phyloP scores from a whole-genome alignment of 2,113 vertebrate species.

The zebrafish (Danio rerio) region DNA sequence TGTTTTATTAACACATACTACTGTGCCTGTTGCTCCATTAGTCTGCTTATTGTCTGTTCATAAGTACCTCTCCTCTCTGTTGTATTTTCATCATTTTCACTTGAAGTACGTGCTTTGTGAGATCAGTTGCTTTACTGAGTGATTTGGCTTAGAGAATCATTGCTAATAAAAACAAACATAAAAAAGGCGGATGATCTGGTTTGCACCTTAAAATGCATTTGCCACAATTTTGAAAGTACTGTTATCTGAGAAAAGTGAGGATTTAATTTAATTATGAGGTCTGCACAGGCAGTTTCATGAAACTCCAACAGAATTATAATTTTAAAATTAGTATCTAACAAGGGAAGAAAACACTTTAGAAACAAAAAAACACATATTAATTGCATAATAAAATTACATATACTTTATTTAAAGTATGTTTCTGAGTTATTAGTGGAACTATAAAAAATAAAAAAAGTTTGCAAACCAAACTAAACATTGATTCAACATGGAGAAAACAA shows the following conservation, averaged over 20 bases:
- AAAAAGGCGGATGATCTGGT: not conserved
- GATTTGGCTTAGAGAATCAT: not conserved
- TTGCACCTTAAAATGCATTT: not conserved
- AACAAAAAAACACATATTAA: not conserved
- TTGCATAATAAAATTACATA: not conserved
- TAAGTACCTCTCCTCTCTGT: not conserved
- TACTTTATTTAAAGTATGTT: not conserved
- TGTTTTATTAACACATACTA: conserved; percentile 10
- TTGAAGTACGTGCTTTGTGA: not conserved
- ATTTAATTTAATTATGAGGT: not conserved
- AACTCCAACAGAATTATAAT: not conserved
- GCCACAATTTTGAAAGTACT: not conserved
- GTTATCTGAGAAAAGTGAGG: not conserved
- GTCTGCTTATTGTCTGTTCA: not conserved
- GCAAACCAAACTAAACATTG: no score
- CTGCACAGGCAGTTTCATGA: not conserved
- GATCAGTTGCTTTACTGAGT: not conserved
- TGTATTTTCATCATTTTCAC: not conserved
- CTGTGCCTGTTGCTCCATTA: conserved; percentile 6
- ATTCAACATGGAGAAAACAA: no score
- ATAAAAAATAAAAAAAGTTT: no score
- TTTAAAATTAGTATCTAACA: not conserved
- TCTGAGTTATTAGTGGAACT: no score
- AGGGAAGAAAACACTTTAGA: not conserved
- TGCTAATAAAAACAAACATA: not conserved